These are phyloP conservation scores for Stegastes partitus DNA, from an alignment of 2,113 vertebrate species.

Conservation along the genomic window DNA sequence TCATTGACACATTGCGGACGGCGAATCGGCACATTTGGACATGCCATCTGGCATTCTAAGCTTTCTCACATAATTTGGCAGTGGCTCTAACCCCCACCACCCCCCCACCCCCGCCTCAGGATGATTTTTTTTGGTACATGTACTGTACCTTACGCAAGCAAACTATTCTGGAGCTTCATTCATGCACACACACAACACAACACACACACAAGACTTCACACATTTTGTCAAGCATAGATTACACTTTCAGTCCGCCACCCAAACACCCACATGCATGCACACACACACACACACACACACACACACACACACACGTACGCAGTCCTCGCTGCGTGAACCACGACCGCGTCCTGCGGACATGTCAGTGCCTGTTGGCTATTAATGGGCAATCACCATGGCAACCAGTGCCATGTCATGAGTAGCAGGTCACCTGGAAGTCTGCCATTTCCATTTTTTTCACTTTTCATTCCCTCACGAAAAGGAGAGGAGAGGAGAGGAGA, in stretches of 20 bases:
- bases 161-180: constrained; percentile 40
- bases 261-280: constrained; percentile 31
- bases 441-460: constrained; percentile 38
- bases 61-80: constrained; percentile 66
- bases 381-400: constrained; percentile 83
- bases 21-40: constrained; percentile 72
- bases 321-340: constrained; percentile 50
- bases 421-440: constrained; percentile 81
- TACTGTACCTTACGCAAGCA: constrained; percentile 43
- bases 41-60: constrained; percentile 77
- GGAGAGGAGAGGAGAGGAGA: constrained; percentile 8
- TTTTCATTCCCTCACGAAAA: constrained; percentile 22
- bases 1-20: constrained; percentile 63
- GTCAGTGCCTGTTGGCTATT: constrained; percentile 78
- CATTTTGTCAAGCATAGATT: constrained; percentile 33
- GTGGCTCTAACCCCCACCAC: constrained; percentile 55
- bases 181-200: constrained; percentile 11
- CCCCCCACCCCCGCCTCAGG: constrained; percentile 47
- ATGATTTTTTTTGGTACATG: constrained; percentile 42
- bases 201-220: constrained; percentile 30
- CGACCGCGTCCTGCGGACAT: constrained; percentile 64
- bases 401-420: constrained; percentile 77
- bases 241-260: constrained; percentile 32
- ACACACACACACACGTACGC: constrained; percentile 12
- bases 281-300: constrained; percentile 27